phyloP scores from a whole-genome alignment of 2,113 vertebrate genomes.

The Notarius quadriscutis region DNA sequence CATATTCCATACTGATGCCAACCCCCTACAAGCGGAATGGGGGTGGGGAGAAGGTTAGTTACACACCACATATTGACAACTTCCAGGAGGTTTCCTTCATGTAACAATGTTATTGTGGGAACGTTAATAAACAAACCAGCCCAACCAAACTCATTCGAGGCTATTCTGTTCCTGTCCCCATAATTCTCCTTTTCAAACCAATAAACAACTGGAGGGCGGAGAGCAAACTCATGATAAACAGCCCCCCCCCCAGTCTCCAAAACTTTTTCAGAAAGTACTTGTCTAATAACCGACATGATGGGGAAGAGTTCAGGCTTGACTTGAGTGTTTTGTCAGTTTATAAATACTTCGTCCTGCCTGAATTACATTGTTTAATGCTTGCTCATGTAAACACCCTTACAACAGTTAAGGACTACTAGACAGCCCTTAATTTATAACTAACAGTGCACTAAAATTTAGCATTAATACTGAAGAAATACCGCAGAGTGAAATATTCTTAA shows the following conservation, averaged over 20 bases:
- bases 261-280: conserved; percentile 27
- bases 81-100: conserved; percentile 18
- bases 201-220: conserved; percentile 9
- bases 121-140: conserved; percentile 27
- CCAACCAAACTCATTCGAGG: conserved; percentile 4
- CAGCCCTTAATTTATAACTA: neutral
- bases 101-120: conserved; percentile 32
- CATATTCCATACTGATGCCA: neutral
- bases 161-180: conserved; percentile 13
- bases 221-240: neutral
- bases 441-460: neutral
- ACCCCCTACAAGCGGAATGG: neutral
- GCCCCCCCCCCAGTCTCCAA: neutral
- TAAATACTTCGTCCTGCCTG: conserved; percentile 26
- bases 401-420: neutral
- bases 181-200: conserved; percentile 12
- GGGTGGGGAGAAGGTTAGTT: neutral
- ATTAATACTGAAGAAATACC: neutral
- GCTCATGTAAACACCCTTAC: conserved; percentile 31
- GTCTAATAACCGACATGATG: conserved; percentile 12
- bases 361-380: conserved; percentile 29
- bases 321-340: conserved; percentile 42
- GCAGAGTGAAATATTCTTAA: neutral
- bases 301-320: conserved; percentile 24
- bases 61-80: neutral